Evolutionary conservation across 2,797 vertebrate species (phyloP).

Genomic region (Megalops cyprinoides): DNA sequence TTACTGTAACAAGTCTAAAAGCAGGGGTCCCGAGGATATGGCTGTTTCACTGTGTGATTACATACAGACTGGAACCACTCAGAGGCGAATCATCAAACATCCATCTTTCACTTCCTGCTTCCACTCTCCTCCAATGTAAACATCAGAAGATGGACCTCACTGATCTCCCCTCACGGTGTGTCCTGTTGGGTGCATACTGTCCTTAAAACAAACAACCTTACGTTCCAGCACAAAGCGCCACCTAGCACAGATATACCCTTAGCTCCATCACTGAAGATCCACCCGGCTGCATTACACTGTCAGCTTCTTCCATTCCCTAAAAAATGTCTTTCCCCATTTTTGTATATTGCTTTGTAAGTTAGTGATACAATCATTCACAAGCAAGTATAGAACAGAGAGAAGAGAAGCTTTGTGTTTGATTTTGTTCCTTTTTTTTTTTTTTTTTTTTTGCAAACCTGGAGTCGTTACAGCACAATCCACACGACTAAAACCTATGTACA

Average conservation of each 20-base stretch:
- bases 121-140: not conserved
- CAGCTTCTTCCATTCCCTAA: conserved; percentile 56
- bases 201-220: no score
- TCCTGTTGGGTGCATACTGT: not conserved
- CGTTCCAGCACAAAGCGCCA: not conserved
- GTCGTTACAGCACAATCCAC: conserved; percentile 72
- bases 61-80: no score
- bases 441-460: conserved; percentile 68
- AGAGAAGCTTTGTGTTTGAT: conserved; percentile 52
- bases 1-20: conserved; percentile 1
- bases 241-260: not conserved
- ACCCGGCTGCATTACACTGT: conserved; percentile 44
- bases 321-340: conserved; percentile 54
- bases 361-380: conserved; percentile 76
- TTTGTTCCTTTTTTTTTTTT: conserved; percentile 39
- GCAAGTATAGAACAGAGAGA: conserved; percentile 67
- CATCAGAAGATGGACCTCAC: not conserved
- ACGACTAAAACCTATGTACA: conserved; percentile 73
- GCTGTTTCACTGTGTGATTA: not conserved
- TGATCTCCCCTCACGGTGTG: no score
- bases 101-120: not conserved
- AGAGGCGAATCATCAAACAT: not conserved
- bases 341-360: conserved; percentile 71
- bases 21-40: not conserved
- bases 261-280: not conserved